A percentile compares a stretch with the other conserved stretches of the same genome.
These are phyloP conservation scores for Cygnus atratus DNA, from an alignment of 2,113 vertebrate genomes.

Conservation along the genomic window DNA sequence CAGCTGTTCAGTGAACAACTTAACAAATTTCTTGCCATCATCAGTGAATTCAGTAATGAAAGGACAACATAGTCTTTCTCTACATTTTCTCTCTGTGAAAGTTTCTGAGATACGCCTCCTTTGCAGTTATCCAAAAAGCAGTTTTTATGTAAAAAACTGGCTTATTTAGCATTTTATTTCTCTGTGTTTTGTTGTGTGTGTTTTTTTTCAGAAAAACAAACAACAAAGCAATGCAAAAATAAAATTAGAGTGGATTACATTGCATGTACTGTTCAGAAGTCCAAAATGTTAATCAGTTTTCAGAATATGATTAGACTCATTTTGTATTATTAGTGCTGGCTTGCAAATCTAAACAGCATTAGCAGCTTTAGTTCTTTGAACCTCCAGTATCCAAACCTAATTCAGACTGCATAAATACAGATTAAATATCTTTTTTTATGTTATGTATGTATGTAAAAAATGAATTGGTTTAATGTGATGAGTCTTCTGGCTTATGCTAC, in stretches of 20 bases:
- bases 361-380: background rate
- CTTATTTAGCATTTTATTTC: background rate
- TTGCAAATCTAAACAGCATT: background rate
- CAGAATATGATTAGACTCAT: background rate
- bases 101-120: background rate
- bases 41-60: background rate
- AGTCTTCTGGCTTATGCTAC: background rate
- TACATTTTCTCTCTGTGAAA: background rate
- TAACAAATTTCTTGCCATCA: background rate
- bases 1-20: background rate
- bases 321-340: background rate
- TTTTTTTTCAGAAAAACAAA: background rate
- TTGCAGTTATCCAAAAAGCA: background rate
- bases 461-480: background rate
- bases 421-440: background rate
- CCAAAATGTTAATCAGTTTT: background rate
- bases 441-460: slow-evolving; percentile 1
- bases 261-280: background rate
- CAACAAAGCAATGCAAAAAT: too few species aligned
- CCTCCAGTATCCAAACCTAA: background rate
- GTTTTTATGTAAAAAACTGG: background rate
- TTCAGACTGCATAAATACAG: background rate
- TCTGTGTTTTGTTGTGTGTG: too few species aligned
- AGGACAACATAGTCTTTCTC: fast-evolving
- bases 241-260: background rate